Conservation (phyloP, 2,113 vertebrate species). For the Hippocampus abdominalis region DNA sequence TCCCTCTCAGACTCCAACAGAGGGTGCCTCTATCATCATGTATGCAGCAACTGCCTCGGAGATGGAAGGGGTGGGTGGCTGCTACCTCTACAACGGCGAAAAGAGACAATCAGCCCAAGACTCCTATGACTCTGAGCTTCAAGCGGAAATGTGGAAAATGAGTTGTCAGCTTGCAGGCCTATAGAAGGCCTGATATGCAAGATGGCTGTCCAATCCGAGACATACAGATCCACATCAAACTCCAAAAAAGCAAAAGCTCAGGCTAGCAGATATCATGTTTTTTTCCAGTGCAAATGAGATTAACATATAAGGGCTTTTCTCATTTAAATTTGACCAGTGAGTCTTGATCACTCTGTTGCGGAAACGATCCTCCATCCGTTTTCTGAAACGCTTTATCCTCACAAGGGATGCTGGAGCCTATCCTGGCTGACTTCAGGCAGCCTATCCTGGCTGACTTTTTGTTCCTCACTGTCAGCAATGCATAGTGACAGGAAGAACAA, state of each 20-base stretch:
- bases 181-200: conserved; percentile 29
- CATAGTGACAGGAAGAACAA: not conserved
- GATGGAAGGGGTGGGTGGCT: conserved; percentile 80
- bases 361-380: too few species aligned
- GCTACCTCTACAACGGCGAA: conserved; percentile 83
- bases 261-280: not conserved
- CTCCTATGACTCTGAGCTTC: conserved; percentile 76
- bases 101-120: conserved; percentile 66
- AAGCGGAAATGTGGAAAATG: conserved; percentile 79
- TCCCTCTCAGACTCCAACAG: conserved; percentile 76
- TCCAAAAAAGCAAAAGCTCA: not conserved
- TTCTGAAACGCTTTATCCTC: too few species aligned
- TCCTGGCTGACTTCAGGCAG: not conserved
- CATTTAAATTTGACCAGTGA: not conserved
- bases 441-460: not conserved
- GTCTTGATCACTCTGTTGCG: not conserved
- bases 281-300: not conserved
- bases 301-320: not conserved
- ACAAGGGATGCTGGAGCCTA: too few species aligned
- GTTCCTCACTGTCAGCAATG: not conserved
- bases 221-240: not conserved
- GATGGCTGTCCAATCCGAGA: not conserved
- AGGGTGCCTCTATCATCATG: conserved; percentile 80
- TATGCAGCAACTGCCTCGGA: conserved; percentile 73
- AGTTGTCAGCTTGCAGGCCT: conserved; percentile 80